Evolutionary conservation across 2,797 vertebrate genomes (phyloP).

Genomic region (Euthynnus affinis): DNA sequence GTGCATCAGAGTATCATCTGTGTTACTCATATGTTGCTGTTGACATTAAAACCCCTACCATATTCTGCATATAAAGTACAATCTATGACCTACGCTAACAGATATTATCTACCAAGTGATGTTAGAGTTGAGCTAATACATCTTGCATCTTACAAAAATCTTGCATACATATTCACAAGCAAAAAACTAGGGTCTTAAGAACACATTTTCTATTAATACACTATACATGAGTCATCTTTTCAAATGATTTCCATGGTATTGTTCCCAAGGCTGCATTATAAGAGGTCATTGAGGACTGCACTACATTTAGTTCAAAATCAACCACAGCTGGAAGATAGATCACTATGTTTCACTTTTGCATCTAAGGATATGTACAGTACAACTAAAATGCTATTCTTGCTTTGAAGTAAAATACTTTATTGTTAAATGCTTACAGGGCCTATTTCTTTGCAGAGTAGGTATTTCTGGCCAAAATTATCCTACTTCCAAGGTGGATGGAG

Average conservation of each 20-base stretch:
- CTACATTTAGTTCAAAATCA: background rate
- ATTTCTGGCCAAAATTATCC: no score
- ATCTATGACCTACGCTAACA: background rate
- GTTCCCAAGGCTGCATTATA: background rate
- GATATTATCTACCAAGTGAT: background rate
- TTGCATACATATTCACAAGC: background rate
- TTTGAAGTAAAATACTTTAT: background rate
- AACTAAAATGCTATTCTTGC: background rate
- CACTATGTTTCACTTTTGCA: background rate
- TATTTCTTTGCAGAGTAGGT: background rate
- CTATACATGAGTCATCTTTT: background rate
- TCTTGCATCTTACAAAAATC: no score
- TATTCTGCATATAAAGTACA: no score
- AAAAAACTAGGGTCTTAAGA: background rate
- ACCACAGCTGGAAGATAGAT: background rate
- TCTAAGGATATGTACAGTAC: no score
- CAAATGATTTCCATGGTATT: background rate
- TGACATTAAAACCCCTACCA: no score
- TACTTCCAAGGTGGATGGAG: no score
- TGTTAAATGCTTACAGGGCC: background rate
- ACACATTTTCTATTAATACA: background rate
- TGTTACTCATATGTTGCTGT: background rate
- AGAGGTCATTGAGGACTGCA: background rate
- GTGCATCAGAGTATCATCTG: background rate
- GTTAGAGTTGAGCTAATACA: background rate